Evolutionary conservation across 2,113 vertebrate species (phyloP), one percentile per base, ranked within the genome.

Genomic region (Cochlearius cochlearius): DNA sequence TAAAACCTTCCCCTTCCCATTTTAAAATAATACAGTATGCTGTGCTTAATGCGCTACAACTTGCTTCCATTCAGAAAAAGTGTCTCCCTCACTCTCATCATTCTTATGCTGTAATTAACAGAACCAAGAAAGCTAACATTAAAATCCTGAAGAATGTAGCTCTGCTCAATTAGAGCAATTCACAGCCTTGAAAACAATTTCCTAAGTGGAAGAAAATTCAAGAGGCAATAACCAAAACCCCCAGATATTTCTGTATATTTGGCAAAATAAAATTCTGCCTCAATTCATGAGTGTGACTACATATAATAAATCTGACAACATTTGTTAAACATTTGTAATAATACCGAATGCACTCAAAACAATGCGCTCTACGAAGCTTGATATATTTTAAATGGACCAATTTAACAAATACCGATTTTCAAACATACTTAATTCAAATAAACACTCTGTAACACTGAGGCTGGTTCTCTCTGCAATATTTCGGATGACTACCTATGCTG

Each of bases 91-190:
- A 88, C 84, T 76, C 83, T 96, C 82, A 88, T 80, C 88, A 85
- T 67, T 96, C 93, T 93, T 90, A 73, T 84, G 39, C 66, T 95
- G 83, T 90, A 95, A 98, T 97, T 91, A 97, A 94, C 64, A 89
- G 71, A 85, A 94, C 95, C 67, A 96, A 97, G 97, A 95, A 95
- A 74, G 95, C 69, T 72, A 88, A 94, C 80, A 81, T 91, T 95
- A 95, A 94, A 89, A 97, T 95, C 91, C 60, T 90, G 94, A 96
- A 94, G 92, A 97, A 95, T 88, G 94, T 91, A 96, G 95, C 93
- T 93, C 53, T 36, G 83, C 86, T 92, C 90, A 96, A 93, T 96
- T 98, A 67, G 50, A 92, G 96, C 91, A 96, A 74, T 96, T 96
- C 96, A 96, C 97, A 97, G 97, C 97, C 96, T 62, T 81, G 88